Evolutionary conservation across 92 coral and sea anemone species (phyloP), one percentile per base, ranked within the genome.

Genomic region (Muricea muricata): DNA sequence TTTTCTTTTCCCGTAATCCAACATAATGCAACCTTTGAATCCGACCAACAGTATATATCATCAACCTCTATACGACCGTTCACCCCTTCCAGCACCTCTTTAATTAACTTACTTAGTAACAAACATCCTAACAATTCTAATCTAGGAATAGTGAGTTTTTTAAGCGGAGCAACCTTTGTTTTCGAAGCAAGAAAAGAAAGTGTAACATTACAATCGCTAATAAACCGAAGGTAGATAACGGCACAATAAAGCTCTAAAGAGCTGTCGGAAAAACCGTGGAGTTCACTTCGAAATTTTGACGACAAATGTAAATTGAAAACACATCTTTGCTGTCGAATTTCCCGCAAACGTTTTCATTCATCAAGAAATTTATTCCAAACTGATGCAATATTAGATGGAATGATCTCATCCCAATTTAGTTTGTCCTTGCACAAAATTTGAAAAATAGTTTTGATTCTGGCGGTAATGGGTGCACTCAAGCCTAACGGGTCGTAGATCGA

Each of bases 261-360:
- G 32, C 80, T 74, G 29, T 74, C 80, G 18, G 35, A 74, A 74
- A 74, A 42, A 13, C 80, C 63, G 55, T 74, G 80, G 10, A 74
- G 80, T 20, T 74, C 80, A 11, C 46, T 40, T 7, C 61, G 33
- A n/a, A 24, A 7, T n/a, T 17, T 24, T 40, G 4, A 30, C 23
- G 3, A 24, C 10, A 74, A 74, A 74, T 37, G 5, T 0, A 25
- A 52, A 52, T 6, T 6, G 0, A 48, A 74, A 48, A 45, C 80
- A 45, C 8, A 74, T 41, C 80, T 18, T 5, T 7, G 17, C n/a
- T n/a, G n/a, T n/a, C n/a, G n/a, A n/a, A n/a, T n/a, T 33, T 34
- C 76, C 48, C n/a, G 29, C 2, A 70, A 13, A 21, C 12, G 1
- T 69, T 70, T 70, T 70, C 35, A 39, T 42, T 74, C 80, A 9